Evolutionary conservation across 2,113 vertebrate species (phyloP), one percentile per base, ranked within the genome.

Genomic region (Notiomystis cincta): DNA sequence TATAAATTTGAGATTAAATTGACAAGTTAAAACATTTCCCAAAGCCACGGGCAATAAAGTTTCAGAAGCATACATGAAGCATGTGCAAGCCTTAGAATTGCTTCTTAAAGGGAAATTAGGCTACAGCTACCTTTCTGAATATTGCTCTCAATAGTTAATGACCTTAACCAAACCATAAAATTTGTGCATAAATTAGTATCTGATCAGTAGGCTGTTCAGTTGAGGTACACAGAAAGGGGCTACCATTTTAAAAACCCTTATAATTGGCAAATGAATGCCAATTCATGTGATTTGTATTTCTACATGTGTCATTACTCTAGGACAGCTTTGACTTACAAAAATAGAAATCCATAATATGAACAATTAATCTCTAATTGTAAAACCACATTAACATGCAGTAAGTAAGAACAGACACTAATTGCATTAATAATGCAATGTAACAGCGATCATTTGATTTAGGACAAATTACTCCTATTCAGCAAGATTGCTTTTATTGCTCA

Each of bases 291-390:
- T 65, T 75, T 83, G 40, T 87, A 51, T 81, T 95, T 95, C 82
- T 95, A 60, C 72, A 70, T 65, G 35, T 92, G 28, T 83, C 45
- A 48, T 87, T 94, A 82, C 31, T 82, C 31, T 79, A 65, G 37
- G 82, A 91, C 23, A 87, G 38, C 14, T 95, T 89, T 85, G 69
- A 85, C 25, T 82, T 82, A 42, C 48, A 56, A 82, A 96, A 87
- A 79, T 87, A 87, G 81, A 87, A 79, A 72, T 89, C 45, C 22
- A 27, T 72, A 87, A 84, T 61, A 89, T 35, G 48, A 94, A 62
- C 69, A 87, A 93, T 82, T 91, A 94, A 65, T 82, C 40, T 72
- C 40, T 82, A 76, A 79, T 84, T 87, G 67, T 93, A 76, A 94
- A 61, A 38, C 31, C 51, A 38, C 30, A 61, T 76, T 93, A 94